Conservation (phyloP, 2,797 vertebrate species). For the Iguana delicatissima region DNA sequence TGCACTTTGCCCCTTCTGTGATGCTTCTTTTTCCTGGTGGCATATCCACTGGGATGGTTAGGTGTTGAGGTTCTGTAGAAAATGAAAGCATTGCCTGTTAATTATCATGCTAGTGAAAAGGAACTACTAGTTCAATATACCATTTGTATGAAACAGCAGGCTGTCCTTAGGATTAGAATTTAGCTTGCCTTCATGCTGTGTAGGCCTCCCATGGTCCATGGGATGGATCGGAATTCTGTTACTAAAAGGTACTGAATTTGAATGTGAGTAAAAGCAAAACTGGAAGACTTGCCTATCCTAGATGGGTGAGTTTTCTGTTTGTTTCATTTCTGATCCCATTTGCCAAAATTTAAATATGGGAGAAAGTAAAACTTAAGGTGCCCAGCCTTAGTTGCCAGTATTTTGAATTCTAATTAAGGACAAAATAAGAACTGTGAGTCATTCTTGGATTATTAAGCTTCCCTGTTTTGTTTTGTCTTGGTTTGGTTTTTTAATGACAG, state of each 20-base stretch:
- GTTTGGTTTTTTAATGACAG: background rate
- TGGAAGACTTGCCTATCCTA: too few species aligned
- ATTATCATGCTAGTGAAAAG: slow-evolving; percentile 7
- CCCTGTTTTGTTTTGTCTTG: background rate
- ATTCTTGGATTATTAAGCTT: background rate
- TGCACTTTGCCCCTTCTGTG: background rate
- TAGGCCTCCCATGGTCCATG: background rate
- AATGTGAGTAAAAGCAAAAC: too few species aligned
- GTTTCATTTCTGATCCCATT: too few species aligned
- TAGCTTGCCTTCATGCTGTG: background rate
- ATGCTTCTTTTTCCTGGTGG: background rate
- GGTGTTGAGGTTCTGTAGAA: background rate
- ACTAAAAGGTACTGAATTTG: too few species aligned
- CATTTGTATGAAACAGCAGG: slow-evolving; percentile 10
- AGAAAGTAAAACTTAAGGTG: too few species aligned
- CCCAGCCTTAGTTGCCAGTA: background rate
- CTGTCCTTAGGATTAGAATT: background rate
- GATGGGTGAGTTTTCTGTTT: too few species aligned
- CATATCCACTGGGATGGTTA: background rate
- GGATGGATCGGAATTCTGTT: background rate
- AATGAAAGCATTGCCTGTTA: background rate
- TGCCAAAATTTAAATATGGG: too few species aligned
- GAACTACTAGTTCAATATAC: background rate
- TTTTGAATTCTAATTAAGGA: background rate
- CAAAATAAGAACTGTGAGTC: background rate